phyloP scores from a whole-genome alignment of 1,140 invertebrate species.

The Prorops nasuta region DNA sequence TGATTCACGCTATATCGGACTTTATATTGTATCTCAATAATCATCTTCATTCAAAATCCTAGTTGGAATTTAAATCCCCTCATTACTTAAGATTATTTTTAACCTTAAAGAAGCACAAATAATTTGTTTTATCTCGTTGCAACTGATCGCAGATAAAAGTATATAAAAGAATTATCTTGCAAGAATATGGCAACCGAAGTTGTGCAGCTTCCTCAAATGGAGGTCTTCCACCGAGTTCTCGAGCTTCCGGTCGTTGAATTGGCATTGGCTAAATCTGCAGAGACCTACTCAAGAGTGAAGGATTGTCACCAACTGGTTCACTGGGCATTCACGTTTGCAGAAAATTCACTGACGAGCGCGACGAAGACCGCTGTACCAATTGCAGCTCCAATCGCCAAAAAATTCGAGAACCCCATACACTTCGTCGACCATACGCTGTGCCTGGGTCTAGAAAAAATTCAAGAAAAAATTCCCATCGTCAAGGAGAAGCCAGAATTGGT shows the following conservation, averaged over 20 bases:
- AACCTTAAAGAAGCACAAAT: too few relatives aligned
- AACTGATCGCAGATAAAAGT: too few relatives aligned
- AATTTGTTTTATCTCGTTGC: too few relatives aligned
- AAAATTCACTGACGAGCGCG: conserved; percentile 64
- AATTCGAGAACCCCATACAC: conserved; percentile 62
- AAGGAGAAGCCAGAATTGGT: conserved; percentile 69
- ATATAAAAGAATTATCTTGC: too few relatives aligned
- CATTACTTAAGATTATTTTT: too few relatives aligned
- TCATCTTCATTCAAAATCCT: too few relatives aligned
- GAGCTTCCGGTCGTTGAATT: conserved; percentile 60
- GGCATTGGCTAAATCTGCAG: conserved; percentile 57
- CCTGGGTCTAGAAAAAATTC: conserved; percentile 65
- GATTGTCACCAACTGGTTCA: conserved; percentile 57
- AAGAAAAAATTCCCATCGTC: conserved; percentile 67
- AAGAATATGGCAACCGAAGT: conserved; percentile 29
- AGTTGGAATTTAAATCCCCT: too few relatives aligned
- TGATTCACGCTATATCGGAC: too few relatives aligned
- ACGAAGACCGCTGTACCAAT: conserved; percentile 60
- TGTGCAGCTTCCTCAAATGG: conserved; percentile 53
- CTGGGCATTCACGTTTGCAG: conserved; percentile 68
- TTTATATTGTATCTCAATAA: too few relatives aligned
- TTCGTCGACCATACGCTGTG: conserved; percentile 67
- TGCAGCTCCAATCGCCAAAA: conserved; percentile 59
- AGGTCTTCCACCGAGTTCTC: conserved; percentile 59
- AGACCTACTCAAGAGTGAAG: conserved; percentile 61